Evolutionary conservation across 2,113 vertebrate species (phyloP), one percentile per base, ranked within the genome.

Genomic region (Pluvialis apricaria): DNA sequence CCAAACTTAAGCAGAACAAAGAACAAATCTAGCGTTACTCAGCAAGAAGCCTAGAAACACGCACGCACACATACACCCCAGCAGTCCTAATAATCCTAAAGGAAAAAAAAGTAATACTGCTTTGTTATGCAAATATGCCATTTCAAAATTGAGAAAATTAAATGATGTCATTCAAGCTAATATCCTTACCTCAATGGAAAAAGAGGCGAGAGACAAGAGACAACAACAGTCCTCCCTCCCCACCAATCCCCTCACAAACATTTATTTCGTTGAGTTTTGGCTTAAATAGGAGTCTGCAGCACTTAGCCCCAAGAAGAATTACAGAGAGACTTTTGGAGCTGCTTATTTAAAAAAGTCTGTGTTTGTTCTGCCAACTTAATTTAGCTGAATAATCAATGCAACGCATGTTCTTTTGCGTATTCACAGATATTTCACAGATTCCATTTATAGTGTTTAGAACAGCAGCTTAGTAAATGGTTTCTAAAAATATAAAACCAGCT

Each of bases 121-220:
- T 96, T 94, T 94, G 84, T 94, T 93, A 95, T 91, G 90, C 88
- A 95, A 95, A 96, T 88, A n/a, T 4, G 52, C 22, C 22, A 29
- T 91, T 94, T 89, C 84, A 82, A 92, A 95, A 84, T 4, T 45
- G 62, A 91, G 66, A 93, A 95, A 95, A 94, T 96, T 90, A 94
- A 92, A 86, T 96, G 69, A 94, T 86, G 94, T 96, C 94, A 96
- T 94, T 90, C 92, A 57, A 78, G 68, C 72, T 92, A 94, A 95
- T 75, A 90, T 86, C 88, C 86, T 95, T 52, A 65, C 88, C 72
- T 94, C 91, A 92, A 28, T 80, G 86, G 80, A 92, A 93, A 66
- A 93, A 78, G 60, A 85, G 31, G 80, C 64, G 83, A 77, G 62
- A 88, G 61, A 84, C 89, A 86, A 77, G 62, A 88, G 61, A 84